Base-by-base conservation (phyloP, 2,888 invertebrate species). In the Strigamia transsilvanica region DNA sequence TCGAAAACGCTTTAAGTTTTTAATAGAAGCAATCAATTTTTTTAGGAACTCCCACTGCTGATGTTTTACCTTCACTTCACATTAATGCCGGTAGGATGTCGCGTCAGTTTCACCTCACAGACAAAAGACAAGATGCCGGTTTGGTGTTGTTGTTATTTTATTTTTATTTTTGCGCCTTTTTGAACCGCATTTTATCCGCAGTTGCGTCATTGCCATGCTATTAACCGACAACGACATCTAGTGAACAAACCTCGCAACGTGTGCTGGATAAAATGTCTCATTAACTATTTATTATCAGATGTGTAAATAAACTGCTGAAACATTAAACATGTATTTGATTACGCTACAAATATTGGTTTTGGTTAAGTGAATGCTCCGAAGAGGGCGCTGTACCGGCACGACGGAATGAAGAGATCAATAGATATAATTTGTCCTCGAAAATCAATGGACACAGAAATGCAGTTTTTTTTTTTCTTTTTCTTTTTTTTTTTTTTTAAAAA, bases 161-260 rank as follows among this genome's bases (percentile, higher is more conserved):
- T 46, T 15, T n/a, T 46, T 46, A 4, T n/a, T 4, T 46, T 46
- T 46, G 9, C 15, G 46, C 46, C n/a, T 46, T 46, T 46, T 46
- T 61, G 7, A 61, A n/a, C 61, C 23, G 61, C 61, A 61, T 18
- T 61, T 61, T 61, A 61, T 61, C 61, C 61, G 61, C 61, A 61
- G 23, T 61, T 61, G 61, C 61, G 61, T 61, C 61, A 61, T 23
- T 61, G 61, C 23, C 18, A 27, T 2, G 2, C 6, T 38, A 6
- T 61, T 23, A 10, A 61, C 10, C 21, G 23, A 23, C 23, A 23
- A 15, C 61, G 61, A 61, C 61, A 61, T 61, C 61, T 61, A 61
- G 23, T 18, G 61, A 46, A 4, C n/a, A 23, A 61, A 61, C 23
- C 21, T 18, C 23, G 7, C 23, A 61, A 61, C 6, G 1, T 23